phyloP scores from a whole-genome alignment of 2,888 invertebrate genomes.

The Oscheius sp. region DNA sequence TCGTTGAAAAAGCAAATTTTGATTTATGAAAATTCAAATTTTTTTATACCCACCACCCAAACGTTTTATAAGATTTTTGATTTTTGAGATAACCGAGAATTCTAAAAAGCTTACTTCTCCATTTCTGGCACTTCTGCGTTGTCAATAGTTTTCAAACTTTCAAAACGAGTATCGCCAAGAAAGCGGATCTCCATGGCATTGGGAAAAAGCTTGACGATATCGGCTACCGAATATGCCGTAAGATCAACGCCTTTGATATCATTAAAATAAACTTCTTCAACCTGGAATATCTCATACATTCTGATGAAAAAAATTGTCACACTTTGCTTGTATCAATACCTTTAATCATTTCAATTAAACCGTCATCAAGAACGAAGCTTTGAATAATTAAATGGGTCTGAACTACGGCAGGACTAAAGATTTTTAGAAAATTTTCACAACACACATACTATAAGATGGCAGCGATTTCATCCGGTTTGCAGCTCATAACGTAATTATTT shows the following conservation, averaged over 20 bases:
- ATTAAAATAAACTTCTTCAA: constrained; percentile 25
- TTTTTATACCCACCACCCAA: no score
- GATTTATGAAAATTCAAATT: no score
- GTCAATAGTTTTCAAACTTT: not conserved
- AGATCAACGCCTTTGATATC: constrained; percentile 8
- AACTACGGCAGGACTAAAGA: constrained; percentile 13
- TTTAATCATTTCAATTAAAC: constrained; percentile 13
- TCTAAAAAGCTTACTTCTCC: not conserved
- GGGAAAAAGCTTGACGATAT: constrained; percentile 28
- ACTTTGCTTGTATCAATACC: constrained; percentile 15
- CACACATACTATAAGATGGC: not conserved
- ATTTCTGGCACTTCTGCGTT: not conserved
- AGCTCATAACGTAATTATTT: not conserved
- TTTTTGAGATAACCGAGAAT: not conserved
- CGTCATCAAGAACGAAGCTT: constrained; percentile 22
- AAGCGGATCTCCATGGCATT: constrained; percentile 13
- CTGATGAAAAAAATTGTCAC: not conserved
- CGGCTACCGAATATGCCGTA: not conserved
- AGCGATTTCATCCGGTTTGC: not conserved
- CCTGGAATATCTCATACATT: constrained; percentile 8
- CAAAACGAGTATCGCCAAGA: constrained; percentile 15
- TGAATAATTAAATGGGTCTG: constrained; percentile 2
- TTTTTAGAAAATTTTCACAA: not conserved
- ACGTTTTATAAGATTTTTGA: no score
- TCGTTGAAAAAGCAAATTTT: no score